These are phyloP conservation scores for Phasianus colchicus DNA, from an alignment of 2,113 vertebrate species.

Conservation along the genomic window DNA sequence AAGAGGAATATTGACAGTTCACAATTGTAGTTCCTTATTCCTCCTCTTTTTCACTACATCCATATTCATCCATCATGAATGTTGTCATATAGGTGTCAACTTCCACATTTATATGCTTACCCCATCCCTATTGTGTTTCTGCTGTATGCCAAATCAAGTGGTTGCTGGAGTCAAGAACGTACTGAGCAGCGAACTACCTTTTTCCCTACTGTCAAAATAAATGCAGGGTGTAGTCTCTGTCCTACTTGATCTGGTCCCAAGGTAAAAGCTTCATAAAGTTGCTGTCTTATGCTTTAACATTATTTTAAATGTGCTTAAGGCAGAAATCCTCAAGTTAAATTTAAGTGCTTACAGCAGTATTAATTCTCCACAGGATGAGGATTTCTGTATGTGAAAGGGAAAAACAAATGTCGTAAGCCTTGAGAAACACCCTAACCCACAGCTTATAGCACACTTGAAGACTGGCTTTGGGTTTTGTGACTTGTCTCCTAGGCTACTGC, in stretches of 20 bases:
- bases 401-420: not conserved
- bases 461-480: not conserved
- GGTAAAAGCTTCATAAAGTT: not conserved
- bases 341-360: not conserved
- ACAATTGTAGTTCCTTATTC: not conserved
- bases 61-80: not conserved
- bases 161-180: not conserved
- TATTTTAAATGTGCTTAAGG: not conserved
- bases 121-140: not conserved
- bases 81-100: accelerated
- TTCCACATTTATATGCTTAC: not conserved
- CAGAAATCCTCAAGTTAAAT: not conserved
- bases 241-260: conserved; percentile 16
- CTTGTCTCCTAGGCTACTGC: not conserved
- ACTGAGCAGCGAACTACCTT: not conserved
- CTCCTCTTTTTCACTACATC: not conserved
- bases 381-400: not conserved
- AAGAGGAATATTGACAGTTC: not conserved
- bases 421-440: not conserved
- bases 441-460: not conserved
- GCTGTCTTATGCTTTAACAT: not conserved
- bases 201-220: conserved; percentile 42
- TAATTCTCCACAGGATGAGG: not conserved
- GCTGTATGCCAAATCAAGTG: not conserved
- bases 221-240: not conserved